Evolutionary conservation across 2,113 vertebrate species (phyloP), one percentile per base, ranked within the genome.

Genomic region (Menura novaehollandiae): DNA sequence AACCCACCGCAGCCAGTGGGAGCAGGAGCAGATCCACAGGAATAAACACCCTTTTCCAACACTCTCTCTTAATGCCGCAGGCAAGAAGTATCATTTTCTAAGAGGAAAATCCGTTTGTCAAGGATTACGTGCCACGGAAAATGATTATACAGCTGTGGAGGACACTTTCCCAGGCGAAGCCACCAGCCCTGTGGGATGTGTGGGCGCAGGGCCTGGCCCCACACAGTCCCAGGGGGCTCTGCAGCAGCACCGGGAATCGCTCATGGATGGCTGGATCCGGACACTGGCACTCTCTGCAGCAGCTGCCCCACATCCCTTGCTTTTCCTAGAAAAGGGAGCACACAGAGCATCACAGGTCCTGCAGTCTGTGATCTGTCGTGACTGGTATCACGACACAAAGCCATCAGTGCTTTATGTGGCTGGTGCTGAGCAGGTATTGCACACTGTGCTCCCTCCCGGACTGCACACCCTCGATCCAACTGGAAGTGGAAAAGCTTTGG

Each of bases 391-490:
- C 0, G 2, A 71, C 32, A 37, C 27, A 72, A 46, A 76, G 27
- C 1, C 1, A 47, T 1, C 22, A 33, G 72, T 1, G 7, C 37
- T 9, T n/a, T 19, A 5, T 4, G 58, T 0, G 7, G 60, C 51
- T 28, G 73, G 27, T 18, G 82, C 72, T 47, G 67, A 47, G 81
- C 60, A 8, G 71, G 56, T n/a, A 18, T 0, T 0, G 7, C 32
- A 12, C 20, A 1, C 56, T 0, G 9, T 0, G 58, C 85, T 87
- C 66, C 46, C 26, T 53, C 71, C 49, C 1, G 0, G 46, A 6
- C 37, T 0, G 0, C 2, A 0, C 0, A 0, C 56, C 39, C 28
- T 30, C 1, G 0, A 27, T 37, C 55, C 9, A 8, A 24, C 39
- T 3, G 15, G 68, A 68, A 55, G 73, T 5, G 53, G 58, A 52